A percentile compares a stretch with the other conserved stretches of the same genome.
Evolutionary conservation across 2,888 invertebrate species (phyloP).

Genomic region (Lasioglossum vierecki): DNA sequence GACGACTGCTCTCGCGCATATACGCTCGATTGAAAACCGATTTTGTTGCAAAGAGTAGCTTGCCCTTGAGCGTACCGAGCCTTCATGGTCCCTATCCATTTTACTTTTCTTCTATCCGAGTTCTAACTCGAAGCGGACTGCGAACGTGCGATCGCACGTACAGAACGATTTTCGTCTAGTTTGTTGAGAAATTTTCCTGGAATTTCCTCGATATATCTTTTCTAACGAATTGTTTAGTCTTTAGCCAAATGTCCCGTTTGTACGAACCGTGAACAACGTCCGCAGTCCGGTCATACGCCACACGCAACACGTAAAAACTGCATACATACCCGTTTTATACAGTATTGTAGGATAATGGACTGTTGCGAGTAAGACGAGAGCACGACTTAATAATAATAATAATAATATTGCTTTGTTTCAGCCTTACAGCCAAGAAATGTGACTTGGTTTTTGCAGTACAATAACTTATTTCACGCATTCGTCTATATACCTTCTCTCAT

Average conservation of each 20-base stretch:
- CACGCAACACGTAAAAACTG: background rate
- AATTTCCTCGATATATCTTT: background rate
- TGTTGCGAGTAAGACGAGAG: constrained; percentile 20
- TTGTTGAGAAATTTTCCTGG: background rate
- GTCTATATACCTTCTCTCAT: too few species aligned
- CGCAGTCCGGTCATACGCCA: background rate
- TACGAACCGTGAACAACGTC: background rate
- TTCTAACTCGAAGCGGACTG: background rate
- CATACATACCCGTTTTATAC: constrained; percentile 29
- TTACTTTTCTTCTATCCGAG: too few species aligned
- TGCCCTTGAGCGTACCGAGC: constrained; percentile 36
- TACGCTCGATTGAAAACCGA: constrained; percentile 59
- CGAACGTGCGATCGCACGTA: background rate
- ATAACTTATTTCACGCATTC: too few species aligned
- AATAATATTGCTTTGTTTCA: too few species aligned
- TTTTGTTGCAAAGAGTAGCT: constrained; percentile 63
- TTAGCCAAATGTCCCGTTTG: background rate
- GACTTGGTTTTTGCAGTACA: too few species aligned
- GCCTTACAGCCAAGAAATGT: too few species aligned
- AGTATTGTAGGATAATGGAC: constrained; percentile 53
- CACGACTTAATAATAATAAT: too few species aligned
- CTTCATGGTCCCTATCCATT: constrained; percentile 16
- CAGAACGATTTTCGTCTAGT: background rate
- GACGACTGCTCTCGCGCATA: constrained; percentile 16
- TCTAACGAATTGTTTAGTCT: background rate